These are phyloP conservation scores for Anguilla megastoma DNA, from an alignment of 2,797 vertebrate genomes.

Conservation along the genomic window DNA sequence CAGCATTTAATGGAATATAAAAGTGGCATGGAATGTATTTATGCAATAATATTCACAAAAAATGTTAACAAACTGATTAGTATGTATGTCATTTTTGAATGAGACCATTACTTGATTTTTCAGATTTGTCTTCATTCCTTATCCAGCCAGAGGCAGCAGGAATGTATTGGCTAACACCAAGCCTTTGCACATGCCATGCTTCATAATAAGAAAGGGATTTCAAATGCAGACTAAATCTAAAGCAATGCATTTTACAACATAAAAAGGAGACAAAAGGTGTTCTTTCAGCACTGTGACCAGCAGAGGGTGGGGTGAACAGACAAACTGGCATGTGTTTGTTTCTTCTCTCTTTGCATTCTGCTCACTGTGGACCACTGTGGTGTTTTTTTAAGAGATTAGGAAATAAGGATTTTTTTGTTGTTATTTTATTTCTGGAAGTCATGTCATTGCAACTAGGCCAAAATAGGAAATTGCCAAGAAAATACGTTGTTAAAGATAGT, in stretches of 20 bases:
- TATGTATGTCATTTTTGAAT: background rate
- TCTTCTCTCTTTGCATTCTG: constrained; percentile 12
- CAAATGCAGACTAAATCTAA: background rate
- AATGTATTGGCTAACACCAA: background rate
- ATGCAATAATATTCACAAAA: constrained; percentile 34
- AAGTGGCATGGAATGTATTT: constrained; percentile 38
- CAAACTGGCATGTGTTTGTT: background rate
- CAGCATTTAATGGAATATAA: constrained; percentile 29
- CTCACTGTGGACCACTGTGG: background rate
- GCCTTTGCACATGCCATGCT: constrained; percentile 7
- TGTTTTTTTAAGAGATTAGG: background rate
- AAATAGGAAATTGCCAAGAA: background rate
- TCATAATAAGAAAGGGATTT: background rate
- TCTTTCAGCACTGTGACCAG: constrained; percentile 21
- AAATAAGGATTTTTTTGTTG: background rate
- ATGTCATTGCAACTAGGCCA: background rate
- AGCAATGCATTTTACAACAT: constrained; percentile 15
- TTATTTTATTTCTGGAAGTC: background rate
- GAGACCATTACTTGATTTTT: constrained; percentile 15
- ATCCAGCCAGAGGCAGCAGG: background rate
- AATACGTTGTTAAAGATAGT: background rate
- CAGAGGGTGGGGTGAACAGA: constrained; percentile 28
- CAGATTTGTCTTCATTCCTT: background rate
- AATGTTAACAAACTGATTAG: background rate
- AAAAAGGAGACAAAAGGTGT: background rate